Conservation (phyloP, 2,888 invertebrate species). For the Linnaemya vulpina region DNA sequence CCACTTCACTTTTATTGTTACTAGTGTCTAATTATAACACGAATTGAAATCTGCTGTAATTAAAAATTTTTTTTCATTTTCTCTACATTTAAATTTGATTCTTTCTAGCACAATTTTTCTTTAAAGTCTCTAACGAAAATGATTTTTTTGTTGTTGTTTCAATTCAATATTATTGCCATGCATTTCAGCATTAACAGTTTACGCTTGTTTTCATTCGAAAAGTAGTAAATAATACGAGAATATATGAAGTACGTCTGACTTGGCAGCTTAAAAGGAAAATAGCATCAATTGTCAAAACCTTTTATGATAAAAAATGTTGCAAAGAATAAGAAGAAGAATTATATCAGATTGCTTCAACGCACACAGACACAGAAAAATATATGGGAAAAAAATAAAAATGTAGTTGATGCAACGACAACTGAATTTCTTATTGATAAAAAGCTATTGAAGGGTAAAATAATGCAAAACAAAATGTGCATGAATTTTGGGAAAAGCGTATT, state of each 20-base stretch:
- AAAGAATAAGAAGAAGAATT: neutral
- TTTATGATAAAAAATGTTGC: constrained; percentile 52
- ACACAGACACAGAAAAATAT: neutral
- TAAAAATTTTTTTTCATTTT: neutral
- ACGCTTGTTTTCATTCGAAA: constrained; percentile 31
- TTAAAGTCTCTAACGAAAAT: neutral
- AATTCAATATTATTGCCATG: constrained; percentile 4
- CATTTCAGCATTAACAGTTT: constrained; percentile 44
- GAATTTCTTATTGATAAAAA: constrained; percentile 64
- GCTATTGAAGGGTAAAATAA: constrained; percentile 48
- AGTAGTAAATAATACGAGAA: constrained; percentile 52
- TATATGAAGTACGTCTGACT: constrained; percentile 39
- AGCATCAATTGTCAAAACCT: constrained; percentile 64
- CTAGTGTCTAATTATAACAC: no score
- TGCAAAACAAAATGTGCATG: constrained; percentile 35
- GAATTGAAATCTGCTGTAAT: no score
- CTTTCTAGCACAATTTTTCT: neutral
- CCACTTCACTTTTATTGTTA: no score
- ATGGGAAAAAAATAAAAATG: constrained; percentile 16
- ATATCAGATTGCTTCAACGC: neutral
- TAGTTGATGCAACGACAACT: constrained; percentile 35
- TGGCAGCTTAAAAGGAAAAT: constrained; percentile 56
- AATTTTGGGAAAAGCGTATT: constrained; percentile 40
- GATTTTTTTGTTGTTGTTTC: neutral
- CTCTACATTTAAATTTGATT: neutral